Percentiles rank a stretch among this genome's conserved stretches.
phyloP scores from a whole-genome alignment of 2,113 vertebrate genomes.

The Scomber scombrus region DNA sequence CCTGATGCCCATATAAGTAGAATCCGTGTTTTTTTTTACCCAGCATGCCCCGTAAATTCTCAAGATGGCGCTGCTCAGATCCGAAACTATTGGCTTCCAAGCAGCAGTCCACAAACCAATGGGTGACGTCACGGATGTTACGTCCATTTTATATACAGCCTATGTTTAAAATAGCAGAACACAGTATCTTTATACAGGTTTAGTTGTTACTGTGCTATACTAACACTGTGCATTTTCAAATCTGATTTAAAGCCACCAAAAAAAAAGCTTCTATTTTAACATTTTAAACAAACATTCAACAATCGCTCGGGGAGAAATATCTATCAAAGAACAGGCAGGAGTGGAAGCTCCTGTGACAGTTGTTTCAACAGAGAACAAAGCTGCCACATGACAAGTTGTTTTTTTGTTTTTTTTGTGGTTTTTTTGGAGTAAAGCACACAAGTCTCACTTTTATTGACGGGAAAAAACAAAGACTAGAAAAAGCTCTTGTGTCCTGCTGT shows the following conservation, averaged over 20 bases:
- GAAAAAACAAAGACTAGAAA: slow-evolving; percentile 19
- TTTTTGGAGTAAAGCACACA: slow-evolving; percentile 5
- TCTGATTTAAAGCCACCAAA: not conserved
- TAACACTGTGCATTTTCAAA: too few species aligned
- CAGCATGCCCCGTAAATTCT: too few species aligned
- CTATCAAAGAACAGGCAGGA: slow-evolving; percentile 8
- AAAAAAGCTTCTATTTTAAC: slow-evolving; percentile 12
- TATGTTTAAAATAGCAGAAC: too few species aligned
- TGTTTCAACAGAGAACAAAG: slow-evolving; percentile 1
- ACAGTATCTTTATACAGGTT: too few species aligned
- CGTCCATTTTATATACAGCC: too few species aligned
- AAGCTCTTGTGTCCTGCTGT: slow-evolving; percentile 33
- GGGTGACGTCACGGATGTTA: too few species aligned
- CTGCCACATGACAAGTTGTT: slow-evolving; percentile 32
- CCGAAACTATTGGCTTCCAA: too few species aligned
- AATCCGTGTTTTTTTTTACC: too few species aligned
- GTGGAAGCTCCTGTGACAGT: slow-evolving; percentile 40
- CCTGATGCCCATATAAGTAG: too few species aligned
- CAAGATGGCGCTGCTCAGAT: too few species aligned
- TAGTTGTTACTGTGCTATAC: too few species aligned
- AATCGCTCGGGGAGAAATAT: slow-evolving; percentile 9
- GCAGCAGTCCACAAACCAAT: too few species aligned
- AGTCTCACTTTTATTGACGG: slow-evolving; percentile 42
- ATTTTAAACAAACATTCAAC: not conserved
- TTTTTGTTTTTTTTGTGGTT: not conserved